Evolutionary conservation across 2,797 vertebrate genomes (phyloP), one percentile per base, ranked within the genome.

Genomic region (Urophycis tenuis): DNA sequence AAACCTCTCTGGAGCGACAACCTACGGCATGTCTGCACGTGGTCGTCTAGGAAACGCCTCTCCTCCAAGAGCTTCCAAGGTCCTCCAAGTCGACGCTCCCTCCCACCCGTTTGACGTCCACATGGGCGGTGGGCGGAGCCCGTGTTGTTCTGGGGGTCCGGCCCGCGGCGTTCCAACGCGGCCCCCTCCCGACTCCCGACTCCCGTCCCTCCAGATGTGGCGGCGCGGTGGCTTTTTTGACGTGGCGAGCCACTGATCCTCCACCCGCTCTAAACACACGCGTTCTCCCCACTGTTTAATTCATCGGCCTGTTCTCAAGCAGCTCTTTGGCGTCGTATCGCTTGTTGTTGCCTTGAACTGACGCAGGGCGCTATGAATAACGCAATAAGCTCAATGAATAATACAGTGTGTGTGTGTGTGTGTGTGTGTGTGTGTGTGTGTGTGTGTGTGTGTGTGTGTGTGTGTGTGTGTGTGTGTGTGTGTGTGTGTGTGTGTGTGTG

Each of bases 331-430:
- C 77, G 75, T 79, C 64, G 41, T 64, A 75, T 72, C 32, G 34
- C 80, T 70, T 72, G 77, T 76, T 39, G 70, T 73, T 31, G 74
- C 81, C 75, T 71, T 74, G 74, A 81, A 78, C 75, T 39, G 74
- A 76, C 25, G 31, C 76, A 75, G 76, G 39, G 19, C 74, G 3
- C n/a, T 79, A 81, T 83, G 80, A 81, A 81, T 85, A 78, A 82
- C 81, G 79, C 83, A 85, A 33, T 67, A 67, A 53, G 70, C 33
- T 17, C 5, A 25, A 77, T 85, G 83, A 85, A 85, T 85, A 81
- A 85, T 77, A 71, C 76, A 85, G 45, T 34, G 49, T 69, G 60
- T 69, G 60, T 34, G 29, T 74, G 77, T 76, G 69, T 75, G 76
- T 67, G 34, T 30, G 70, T 71, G 60, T 70, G 72, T 34, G 72